Base-by-base conservation (phyloP, 1,140 invertebrate genomes). In the Oryzaephilus surinamensis region DNA sequence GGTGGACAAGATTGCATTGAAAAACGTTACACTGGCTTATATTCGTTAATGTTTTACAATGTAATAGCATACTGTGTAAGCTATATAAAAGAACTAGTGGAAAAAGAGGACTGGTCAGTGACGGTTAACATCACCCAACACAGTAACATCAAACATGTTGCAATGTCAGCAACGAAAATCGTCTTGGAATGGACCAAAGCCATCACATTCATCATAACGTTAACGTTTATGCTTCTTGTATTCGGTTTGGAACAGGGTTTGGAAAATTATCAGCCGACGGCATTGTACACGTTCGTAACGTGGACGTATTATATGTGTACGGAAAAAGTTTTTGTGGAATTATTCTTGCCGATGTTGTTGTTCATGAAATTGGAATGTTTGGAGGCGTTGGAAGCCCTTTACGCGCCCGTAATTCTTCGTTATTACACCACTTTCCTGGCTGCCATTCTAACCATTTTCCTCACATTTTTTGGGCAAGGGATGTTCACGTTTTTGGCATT, bases 141-240 rank as follows among this genome's bases (percentile, higher is more conserved):
- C 51, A 81, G 80, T 23, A 73, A 75, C 32, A 71, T 85, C 15
- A 77, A 79, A 48, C 82, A 84, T 51, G 67, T 85, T 7, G 81
- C 81, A n/a, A 81, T 85, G 77, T 79, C 79, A 2, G 74, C 81
- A 0, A 84, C 81, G 0, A 84, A 84, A 62, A 79, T 85, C 36
- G 79, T 84, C 5, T 66, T 86, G 10, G 82, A 86, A 62, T 84
- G 81, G 76, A 84, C 81, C 5, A 86, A 84, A 64, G 81, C 79
- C 1, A 74, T 86, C 13, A 84, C 81, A 1, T 86, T 84, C 52
- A 71, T 82, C 15, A 79, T 84, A 15, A 86, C 81, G 3, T 67
- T 83, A n/a, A 81, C 79, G 1, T 84, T 83, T 52, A 76, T 82
- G 64, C 64, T 84, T 3, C 63, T 84, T 0, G 78, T 83, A 0